Conservation (phyloP, 2,797 vertebrate species). For the Cyprinodon diabolis region DNA sequence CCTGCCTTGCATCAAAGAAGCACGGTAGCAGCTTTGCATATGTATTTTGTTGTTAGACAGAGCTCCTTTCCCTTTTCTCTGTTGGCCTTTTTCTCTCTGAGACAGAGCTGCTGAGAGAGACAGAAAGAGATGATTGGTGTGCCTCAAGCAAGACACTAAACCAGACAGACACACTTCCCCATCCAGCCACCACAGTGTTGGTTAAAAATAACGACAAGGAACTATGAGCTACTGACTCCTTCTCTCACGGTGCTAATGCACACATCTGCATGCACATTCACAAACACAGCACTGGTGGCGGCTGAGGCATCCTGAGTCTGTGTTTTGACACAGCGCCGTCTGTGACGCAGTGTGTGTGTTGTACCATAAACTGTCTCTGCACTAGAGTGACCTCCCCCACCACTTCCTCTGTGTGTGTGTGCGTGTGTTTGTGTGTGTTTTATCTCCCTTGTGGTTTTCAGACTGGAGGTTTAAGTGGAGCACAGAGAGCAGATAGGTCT, state of each 20-base stretch:
- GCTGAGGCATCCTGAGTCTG: slow-evolving; percentile 66
- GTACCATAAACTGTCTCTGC: slow-evolving; percentile 74
- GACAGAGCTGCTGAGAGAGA: slow-evolving; percentile 36
- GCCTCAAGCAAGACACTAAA: slow-evolving; percentile 54
- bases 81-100: slow-evolving; percentile 19
- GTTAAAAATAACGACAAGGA: slow-evolving; percentile 76
- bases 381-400: slow-evolving; percentile 77
- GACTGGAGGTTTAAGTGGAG: slow-evolving; percentile 76
- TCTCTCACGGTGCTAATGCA: slow-evolving; percentile 61
- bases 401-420: slow-evolving; percentile 76
- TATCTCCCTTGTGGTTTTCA: slow-evolving; percentile 73
- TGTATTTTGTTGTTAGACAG: slow-evolving; percentile 39
- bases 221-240: slow-evolving; percentile 61
- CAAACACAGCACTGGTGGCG: slow-evolving; percentile 46
- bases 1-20: slow-evolving; percentile 46
- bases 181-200: slow-evolving; percentile 62
- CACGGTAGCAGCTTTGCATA: slow-evolving; percentile 21
- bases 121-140: slow-evolving; percentile 41
- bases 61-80: slow-evolving; percentile 36
- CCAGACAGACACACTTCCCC: slow-evolving; percentile 69
- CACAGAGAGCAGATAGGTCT: slow-evolving; percentile 70
- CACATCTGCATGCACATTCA: slow-evolving; percentile 48
- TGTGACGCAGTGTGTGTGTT: slow-evolving; percentile 77
- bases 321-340: slow-evolving; percentile 70
- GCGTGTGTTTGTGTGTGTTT: slow-evolving; percentile 61